These are phyloP conservation scores for Phrynocephalus forsythii DNA, from an alignment of 2,797 vertebrate species.

Conservation along the genomic window DNA sequence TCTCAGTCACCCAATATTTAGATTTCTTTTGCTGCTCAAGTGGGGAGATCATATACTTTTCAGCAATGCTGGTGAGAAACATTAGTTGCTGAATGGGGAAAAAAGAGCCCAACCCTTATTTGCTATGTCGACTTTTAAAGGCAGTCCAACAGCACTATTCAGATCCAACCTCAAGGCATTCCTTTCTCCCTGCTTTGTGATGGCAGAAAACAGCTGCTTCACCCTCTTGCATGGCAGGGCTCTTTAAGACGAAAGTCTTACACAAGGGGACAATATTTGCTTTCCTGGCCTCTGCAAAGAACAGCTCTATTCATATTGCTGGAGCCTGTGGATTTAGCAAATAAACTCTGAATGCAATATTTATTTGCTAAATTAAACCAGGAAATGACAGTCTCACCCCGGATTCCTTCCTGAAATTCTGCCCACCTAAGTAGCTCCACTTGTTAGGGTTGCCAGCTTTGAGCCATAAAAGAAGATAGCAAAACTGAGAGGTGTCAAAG, in stretches of 20 bases:
- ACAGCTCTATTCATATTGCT: not conserved
- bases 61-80: not conserved
- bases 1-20: not conserved
- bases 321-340: not conserved
- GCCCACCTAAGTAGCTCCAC: too few species aligned
- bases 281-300: not conserved
- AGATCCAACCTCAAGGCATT: not conserved
- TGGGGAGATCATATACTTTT: not conserved
- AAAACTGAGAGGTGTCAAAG: not conserved
- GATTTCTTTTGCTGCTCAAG: not conserved
- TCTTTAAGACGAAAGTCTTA: not conserved
- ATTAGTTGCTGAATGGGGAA: too few species aligned
- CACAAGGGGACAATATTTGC: not conserved
- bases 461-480: not conserved
- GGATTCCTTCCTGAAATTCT: not conserved
- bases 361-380: not conserved
- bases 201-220: not conserved
- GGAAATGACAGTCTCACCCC: too few species aligned
- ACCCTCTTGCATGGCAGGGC: not conserved
- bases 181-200: not conserved
- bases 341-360: not conserved
- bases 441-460: not conserved
- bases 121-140: not conserved
- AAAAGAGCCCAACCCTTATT: too few species aligned
- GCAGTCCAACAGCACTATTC: not conserved